A percentile compares a stretch with the other conserved stretches of the same genome.
These are phyloP conservation scores for Unio pictorum DNA, from an alignment of 2,888 invertebrate species.

Conservation along the genomic window DNA sequence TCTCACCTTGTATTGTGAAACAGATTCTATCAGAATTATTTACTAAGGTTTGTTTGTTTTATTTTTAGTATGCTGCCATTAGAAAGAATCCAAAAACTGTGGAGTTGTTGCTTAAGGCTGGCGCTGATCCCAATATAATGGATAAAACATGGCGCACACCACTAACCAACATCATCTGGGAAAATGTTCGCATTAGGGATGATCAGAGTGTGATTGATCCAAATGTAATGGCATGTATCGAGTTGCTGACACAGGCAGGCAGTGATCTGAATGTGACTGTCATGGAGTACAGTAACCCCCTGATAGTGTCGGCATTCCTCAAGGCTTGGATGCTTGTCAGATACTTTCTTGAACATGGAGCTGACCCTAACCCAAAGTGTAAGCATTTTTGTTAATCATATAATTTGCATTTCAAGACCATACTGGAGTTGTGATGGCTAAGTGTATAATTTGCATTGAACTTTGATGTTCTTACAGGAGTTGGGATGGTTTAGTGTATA, in stretches of 20 bases:
- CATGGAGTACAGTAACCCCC: slow-evolving; percentile 51
- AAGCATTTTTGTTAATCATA: slow-evolving; percentile 14
- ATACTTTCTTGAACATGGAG: slow-evolving; percentile 55
- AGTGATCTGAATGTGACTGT: slow-evolving; percentile 34
- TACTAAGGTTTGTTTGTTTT: background rate
- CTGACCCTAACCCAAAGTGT: slow-evolving; percentile 51
- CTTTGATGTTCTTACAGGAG: too few species aligned
- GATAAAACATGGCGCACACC: slow-evolving; percentile 53
- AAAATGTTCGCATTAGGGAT: slow-evolving; percentile 32
- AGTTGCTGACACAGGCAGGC: slow-evolving; percentile 48
- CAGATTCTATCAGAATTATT: too few species aligned
- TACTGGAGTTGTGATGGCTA: too few species aligned
- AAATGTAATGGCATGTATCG: slow-evolving; percentile 43
- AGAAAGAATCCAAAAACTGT: slow-evolving; percentile 44
- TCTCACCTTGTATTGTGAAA: too few species aligned
- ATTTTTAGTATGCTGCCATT: slow-evolving; percentile 42
- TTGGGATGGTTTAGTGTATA: too few species aligned
- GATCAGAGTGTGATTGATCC: slow-evolving; percentile 24
- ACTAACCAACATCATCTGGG: slow-evolving; percentile 53
- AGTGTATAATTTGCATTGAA: too few species aligned
- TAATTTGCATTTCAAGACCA: too few species aligned
- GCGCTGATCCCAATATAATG: slow-evolving; percentile 48
- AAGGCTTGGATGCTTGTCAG: slow-evolving; percentile 37
- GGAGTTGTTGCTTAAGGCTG: slow-evolving; percentile 46
- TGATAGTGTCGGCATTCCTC: slow-evolving; percentile 46